Percentiles rank a stretch among this genome's conserved stretches.
Conservation (phyloP, 2,797 vertebrate species). For the Galaxias olidus region DNA sequence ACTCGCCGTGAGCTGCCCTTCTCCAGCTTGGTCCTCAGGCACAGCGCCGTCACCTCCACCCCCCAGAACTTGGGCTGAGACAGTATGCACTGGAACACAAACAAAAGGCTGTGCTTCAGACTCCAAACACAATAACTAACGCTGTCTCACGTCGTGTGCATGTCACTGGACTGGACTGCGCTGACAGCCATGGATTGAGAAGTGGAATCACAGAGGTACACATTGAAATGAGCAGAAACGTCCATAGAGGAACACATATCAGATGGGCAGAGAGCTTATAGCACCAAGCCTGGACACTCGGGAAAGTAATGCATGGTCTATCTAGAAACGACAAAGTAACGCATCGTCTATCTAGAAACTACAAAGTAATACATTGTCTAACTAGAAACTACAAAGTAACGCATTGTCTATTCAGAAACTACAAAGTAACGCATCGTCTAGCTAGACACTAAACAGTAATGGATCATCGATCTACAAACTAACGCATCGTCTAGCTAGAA, state of each 20-base stretch:
- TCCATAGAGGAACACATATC: background rate
- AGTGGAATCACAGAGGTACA: background rate
- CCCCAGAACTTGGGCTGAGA: constrained; percentile 95
- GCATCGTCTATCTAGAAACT: too few species aligned
- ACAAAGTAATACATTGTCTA: too few species aligned
- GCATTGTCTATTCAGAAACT: too few species aligned
- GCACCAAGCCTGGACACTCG: too few species aligned
- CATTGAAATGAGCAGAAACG: background rate
- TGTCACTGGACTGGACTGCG: background rate
- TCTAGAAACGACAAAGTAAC: too few species aligned
- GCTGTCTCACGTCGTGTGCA: background rate
- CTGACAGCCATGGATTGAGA: background rate
- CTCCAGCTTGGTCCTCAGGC: constrained; percentile 90
- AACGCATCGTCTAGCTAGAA: too few species aligned
- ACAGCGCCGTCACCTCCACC: constrained; percentile 86
- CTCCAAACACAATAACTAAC: too few species aligned
- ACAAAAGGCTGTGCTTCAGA: constrained; percentile 1
- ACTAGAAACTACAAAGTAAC: too few species aligned
- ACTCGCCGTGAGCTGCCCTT: constrained; percentile 82
- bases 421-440: too few species aligned
- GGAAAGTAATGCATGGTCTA: too few species aligned
- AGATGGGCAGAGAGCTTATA: background rate
- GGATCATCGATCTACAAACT: too few species aligned
- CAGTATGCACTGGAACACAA: constrained; percentile 80
- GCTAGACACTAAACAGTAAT: too few species aligned